These are phyloP conservation scores for Pyrgilauda ruficollis DNA, from an alignment of 2,113 vertebrate genomes.

Conservation along the genomic window DNA sequence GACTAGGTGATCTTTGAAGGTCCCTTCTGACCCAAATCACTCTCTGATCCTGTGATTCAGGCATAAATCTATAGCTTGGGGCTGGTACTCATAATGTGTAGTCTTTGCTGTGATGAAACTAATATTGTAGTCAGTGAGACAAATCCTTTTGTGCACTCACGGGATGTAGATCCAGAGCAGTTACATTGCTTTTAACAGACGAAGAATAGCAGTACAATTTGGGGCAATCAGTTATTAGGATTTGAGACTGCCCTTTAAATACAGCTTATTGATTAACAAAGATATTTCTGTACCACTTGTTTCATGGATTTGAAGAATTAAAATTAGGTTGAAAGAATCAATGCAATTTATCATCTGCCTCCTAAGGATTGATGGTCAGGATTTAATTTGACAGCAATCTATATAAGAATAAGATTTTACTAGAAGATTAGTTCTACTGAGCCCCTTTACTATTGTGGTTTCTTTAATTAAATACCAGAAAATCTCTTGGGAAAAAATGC, in stretches of 20 bases:
- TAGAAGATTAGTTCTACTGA: background rate
- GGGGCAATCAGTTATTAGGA: background rate
- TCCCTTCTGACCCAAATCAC: background rate
- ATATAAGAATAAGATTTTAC: background rate
- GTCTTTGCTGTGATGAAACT: background rate
- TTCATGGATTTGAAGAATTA: background rate
- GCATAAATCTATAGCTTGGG: background rate
- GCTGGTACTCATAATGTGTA: background rate
- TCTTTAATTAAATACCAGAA: background rate
- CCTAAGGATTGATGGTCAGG: background rate
- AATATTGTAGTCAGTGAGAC: background rate
- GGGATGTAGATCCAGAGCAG: background rate
- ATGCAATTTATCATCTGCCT: background rate
- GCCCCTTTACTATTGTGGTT: background rate
- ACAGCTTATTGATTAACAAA: background rate
- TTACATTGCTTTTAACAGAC: background rate
- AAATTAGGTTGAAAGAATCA: background rate
- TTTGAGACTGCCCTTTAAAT: background rate
- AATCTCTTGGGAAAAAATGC: background rate
- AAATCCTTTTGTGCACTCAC: background rate
- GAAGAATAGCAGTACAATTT: background rate
- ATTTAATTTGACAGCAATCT: constrained; percentile 1
- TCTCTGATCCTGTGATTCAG: background rate
- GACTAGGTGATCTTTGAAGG: background rate
- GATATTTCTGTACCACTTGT: background rate